Percentiles rank a stretch among this genome's conserved stretches.
Evolutionary conservation across 2,888 invertebrate species (phyloP).

Genomic region (Malacosoma neustria): DNA sequence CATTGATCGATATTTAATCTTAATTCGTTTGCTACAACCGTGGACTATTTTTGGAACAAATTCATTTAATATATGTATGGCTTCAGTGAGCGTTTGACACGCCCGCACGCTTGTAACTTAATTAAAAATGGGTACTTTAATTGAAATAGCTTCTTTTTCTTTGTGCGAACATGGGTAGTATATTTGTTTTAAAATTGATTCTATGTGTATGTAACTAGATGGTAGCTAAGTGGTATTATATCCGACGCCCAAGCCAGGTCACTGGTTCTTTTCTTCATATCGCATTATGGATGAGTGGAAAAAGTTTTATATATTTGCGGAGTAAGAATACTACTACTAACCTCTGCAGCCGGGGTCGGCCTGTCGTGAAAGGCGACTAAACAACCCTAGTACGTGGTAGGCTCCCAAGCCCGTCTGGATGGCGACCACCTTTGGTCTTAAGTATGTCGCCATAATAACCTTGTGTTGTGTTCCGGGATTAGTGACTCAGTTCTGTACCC

Average conservation of each 20-base stretch:
- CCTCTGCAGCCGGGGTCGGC: not conserved
- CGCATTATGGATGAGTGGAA: no score
- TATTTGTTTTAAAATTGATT: no score
- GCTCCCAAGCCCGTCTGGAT: not conserved
- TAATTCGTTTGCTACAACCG: not conserved
- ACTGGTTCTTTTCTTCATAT: no score
- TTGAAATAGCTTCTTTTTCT: no score
- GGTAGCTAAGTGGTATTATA: no score
- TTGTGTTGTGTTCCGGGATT: not conserved
- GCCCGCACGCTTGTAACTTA: not conserved
- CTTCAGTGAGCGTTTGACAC: not conserved
- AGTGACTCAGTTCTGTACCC: not conserved
- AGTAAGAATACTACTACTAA: not conserved
- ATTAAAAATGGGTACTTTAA: no score
- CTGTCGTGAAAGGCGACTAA: not conserved
- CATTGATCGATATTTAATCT: not conserved
- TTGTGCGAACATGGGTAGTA: no score
- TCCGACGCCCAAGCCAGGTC: no score
- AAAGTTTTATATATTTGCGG: no score
- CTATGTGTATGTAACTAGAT: no score
- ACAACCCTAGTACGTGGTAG: not conserved
- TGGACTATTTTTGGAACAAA: not conserved
- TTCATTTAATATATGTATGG: not conserved
- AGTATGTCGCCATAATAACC: not conserved
- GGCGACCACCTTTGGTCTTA: not conserved